Conservation (phyloP, 1,140 invertebrate genomes). For the Danaus melanippus region DNA sequence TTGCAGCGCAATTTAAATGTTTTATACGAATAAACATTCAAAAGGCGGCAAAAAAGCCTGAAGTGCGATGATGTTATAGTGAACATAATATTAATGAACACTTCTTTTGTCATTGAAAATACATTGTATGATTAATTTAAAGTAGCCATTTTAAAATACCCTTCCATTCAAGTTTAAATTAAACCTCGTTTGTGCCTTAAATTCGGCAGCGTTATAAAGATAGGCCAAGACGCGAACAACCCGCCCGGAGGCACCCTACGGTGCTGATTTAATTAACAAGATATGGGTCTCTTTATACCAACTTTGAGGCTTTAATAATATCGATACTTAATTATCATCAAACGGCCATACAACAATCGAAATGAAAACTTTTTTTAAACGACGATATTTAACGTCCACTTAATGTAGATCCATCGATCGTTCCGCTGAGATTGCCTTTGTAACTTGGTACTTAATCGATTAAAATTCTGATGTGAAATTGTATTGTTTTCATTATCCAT, state of each 20-base stretch:
- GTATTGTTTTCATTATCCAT: conserved; percentile 66
- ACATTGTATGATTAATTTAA: conserved; percentile 37
- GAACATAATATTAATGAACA: not conserved
- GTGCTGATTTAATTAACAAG: conserved; percentile 70
- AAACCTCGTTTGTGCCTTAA: conserved; percentile 54
- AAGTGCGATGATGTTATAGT: no score
- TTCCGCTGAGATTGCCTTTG: conserved; percentile 36
- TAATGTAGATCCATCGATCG: conserved; percentile 22
- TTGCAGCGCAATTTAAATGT: no score
- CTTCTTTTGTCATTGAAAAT: conserved; percentile 23
- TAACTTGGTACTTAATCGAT: conserved; percentile 53
- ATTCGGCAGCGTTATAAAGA: conserved; percentile 57
- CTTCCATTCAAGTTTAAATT: conserved; percentile 60
- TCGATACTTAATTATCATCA: conserved; percentile 23
- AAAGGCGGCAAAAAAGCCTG: no score
- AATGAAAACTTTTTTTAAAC: conserved; percentile 1
- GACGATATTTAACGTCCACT: conserved; percentile 14
- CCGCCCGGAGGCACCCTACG: conserved; percentile 51
- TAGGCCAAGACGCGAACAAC: conserved; percentile 38
- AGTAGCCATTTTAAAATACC: conserved; percentile 37
- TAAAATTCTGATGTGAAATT: conserved; percentile 63
- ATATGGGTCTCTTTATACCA: conserved; percentile 65
- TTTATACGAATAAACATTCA: no score
- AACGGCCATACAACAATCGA: not conserved
- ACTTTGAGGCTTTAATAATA: conserved; percentile 43